Base-by-base conservation (phyloP, 2,797 vertebrate genomes). In the Tokudaia tokunoshimensis region DNA sequence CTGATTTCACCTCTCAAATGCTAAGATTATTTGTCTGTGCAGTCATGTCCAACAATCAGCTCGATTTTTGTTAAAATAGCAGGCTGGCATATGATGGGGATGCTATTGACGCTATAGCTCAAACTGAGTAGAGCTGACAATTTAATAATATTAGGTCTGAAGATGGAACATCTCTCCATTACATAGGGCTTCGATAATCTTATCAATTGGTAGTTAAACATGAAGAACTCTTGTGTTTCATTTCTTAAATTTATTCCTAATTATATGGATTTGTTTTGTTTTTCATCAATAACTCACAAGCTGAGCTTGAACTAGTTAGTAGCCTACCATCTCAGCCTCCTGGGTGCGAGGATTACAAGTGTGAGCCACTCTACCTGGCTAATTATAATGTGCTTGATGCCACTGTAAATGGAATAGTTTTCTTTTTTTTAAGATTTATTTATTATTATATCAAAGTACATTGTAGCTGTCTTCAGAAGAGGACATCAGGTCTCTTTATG, bases 181-280 rank as follows among this genome's bases (percentile, higher is more conserved):
- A 22, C 70, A 76, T 37, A 59, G 50, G 41, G 34, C 31, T 75
- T 87, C 47, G 67, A 93, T 75, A 67, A 63, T 91, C 52, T 65
- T 65, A 14, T 87, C 65, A 78, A 41, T 76, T 91, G 81, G 1
- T 91, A 55, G 63, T 84, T 93, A 52, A 94, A 72, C 79, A 86
- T 44, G 52, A 95, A 63, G 31, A 91, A 91, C 82, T 44, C 24
- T 59, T 96, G 31, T n/a, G 61, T 67, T 85, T 85, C 41, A 65
- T 89, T 86, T 86, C 44, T 92, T 94, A 81, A 86, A 82, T 90
- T 44, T 79, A 13, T 72, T 86, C 22, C 50, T 76, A 70, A 31
- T 92, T 89, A 76, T 50, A 81, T 57, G 37, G 34, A 72, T 70
- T 80, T 55, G 31, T 17, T 52, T 86, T 50, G 44, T n/a, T 86